Evolutionary conservation across 2,888 invertebrate species (phyloP).

Genomic region (Cremastinae sp.): DNA sequence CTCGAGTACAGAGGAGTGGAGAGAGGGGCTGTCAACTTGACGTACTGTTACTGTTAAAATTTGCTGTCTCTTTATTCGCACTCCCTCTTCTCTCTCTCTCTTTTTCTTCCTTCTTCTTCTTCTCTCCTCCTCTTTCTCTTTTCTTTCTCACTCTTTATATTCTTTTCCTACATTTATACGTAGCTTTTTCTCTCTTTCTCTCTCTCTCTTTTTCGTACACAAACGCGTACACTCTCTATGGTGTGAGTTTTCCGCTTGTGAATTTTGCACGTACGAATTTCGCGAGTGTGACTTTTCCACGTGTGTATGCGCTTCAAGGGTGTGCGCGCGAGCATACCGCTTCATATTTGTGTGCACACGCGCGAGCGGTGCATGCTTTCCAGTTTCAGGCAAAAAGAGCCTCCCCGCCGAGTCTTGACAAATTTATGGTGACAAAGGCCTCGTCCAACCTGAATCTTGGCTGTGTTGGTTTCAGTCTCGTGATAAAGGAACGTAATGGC

Average conservation of each 20-base stretch:
- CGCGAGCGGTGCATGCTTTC: slow-evolving; percentile 43
- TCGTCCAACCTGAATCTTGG: slow-evolving; percentile 24
- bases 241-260: too few species aligned
- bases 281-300: slow-evolving; percentile 34
- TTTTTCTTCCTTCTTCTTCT: too few species aligned
- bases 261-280: background rate
- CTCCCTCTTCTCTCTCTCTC: too few species aligned
- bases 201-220: too few species aligned
- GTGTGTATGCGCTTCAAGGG: slow-evolving; percentile 63
- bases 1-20: slow-evolving; percentile 62
- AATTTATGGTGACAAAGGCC: slow-evolving; percentile 42
- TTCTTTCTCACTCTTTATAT: too few species aligned
- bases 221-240: too few species aligned
- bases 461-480: slow-evolving; percentile 5
- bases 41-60: slow-evolving; percentile 78
- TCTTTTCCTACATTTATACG: too few species aligned
- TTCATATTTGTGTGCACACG: slow-evolving; percentile 34
- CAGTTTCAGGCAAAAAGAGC: slow-evolving; percentile 31
- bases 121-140: too few species aligned
- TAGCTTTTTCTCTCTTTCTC: too few species aligned
- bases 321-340: slow-evolving; percentile 8
- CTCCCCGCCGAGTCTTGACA: slow-evolving; percentile 29
- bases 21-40: slow-evolving; percentile 73
- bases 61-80: slow-evolving; percentile 67
- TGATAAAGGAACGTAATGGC: slow-evolving; percentile 19